Percentiles rank a stretch among this genome's conserved stretches.
These are phyloP conservation scores for Strigops habroptila DNA, from an alignment of 2,113 vertebrate species.

Conservation along the genomic window DNA sequence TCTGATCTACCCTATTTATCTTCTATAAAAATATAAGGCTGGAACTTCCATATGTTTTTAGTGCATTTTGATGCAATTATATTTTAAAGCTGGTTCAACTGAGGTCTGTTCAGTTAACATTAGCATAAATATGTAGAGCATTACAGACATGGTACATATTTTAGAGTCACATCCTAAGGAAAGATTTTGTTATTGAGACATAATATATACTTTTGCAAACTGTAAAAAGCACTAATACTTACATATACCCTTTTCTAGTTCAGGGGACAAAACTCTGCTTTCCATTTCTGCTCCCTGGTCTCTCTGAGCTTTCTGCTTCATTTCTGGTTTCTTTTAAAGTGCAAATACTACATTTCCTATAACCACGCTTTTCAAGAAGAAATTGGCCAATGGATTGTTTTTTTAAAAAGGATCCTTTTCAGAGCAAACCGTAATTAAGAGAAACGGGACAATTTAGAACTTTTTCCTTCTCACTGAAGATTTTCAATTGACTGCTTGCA, in stretches of 20 bases:
- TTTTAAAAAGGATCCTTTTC: not conserved
- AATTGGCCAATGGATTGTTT: not conserved
- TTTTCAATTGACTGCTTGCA: constrained; percentile 14
- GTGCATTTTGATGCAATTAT: not conserved
- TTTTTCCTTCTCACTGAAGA: not conserved
- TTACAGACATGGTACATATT: not conserved
- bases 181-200: not conserved
- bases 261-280: not conserved
- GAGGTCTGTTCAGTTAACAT: not conserved
- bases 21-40: not conserved
- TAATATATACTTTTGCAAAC: not conserved
- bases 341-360: constrained; percentile 12
- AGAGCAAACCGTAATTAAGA: not conserved
- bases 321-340: constrained; percentile 4
- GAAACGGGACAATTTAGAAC: constrained; percentile 2
- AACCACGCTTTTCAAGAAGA: constrained; percentile 10
- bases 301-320: constrained; percentile 12
- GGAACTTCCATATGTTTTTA: not conserved
- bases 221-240: not conserved
- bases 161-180: not conserved
- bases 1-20: not conserved
- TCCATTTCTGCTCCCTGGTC: not conserved
- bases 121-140: not conserved
- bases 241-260: not conserved
- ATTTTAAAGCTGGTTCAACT: not conserved